A percentile compares a stretch with the other conserved stretches of the same genome.
These are phyloP conservation scores for Passer domesticus DNA, from an alignment of 2,113 vertebrate species.

Conservation along the genomic window DNA sequence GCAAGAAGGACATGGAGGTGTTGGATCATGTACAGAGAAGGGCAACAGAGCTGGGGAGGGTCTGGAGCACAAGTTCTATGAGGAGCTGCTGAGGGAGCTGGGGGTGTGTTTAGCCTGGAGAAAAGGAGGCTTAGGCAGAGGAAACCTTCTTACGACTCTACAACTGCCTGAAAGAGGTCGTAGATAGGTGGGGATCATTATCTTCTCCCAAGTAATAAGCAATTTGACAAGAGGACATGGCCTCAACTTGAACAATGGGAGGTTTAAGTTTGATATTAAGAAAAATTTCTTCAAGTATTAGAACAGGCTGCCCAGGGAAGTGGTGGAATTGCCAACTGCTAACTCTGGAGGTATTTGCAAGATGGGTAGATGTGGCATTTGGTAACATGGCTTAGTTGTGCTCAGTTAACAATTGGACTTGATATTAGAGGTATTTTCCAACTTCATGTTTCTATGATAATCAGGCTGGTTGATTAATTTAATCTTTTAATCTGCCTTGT, in stretches of 20 bases:
- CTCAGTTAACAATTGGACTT: rapidly evolving
- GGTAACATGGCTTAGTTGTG: background rate
- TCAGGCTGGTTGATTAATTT: background rate
- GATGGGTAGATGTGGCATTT: rapidly evolving
- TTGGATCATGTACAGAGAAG: rapidly evolving
- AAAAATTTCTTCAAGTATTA: background rate
- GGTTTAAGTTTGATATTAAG: background rate
- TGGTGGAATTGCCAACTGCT: background rate
- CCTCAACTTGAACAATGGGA: background rate
- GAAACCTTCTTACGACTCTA: background rate
- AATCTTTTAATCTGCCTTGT: background rate
- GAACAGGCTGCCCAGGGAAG: background rate
- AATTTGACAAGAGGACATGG: background rate
- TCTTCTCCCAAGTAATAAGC: background rate
- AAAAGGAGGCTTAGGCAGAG: background rate
- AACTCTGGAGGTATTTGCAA: background rate
- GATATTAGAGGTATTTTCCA: background rate
- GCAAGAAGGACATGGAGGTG: too few species aligned
- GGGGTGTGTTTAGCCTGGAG: background rate
- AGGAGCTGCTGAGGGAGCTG: background rate
- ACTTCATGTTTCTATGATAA: background rate
- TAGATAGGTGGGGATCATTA: background rate
- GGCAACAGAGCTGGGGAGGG: background rate
- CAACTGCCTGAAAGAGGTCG: background rate
- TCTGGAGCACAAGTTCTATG: background rate